These are phyloP conservation scores for Phalacrocorax carbo DNA, from an alignment of 2,113 vertebrate genomes.

Conservation along the genomic window DNA sequence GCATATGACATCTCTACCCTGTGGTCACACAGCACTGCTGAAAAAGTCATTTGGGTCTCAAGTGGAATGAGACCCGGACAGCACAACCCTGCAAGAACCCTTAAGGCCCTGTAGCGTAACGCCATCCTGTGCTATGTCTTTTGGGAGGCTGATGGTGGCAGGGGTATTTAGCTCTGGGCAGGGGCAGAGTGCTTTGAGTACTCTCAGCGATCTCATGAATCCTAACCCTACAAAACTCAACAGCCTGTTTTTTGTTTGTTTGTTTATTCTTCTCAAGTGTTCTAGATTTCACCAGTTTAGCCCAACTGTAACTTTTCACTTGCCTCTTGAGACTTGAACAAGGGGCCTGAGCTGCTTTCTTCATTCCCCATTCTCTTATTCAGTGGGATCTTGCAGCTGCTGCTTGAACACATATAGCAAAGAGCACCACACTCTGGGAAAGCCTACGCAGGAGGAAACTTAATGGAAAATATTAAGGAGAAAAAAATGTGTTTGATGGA, in stretches of 20 bases:
- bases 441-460: conserved; percentile 32
- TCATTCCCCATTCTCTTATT: not conserved
- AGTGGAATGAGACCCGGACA: not conserved
- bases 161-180: not conserved
- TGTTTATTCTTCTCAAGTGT: conserved; percentile 26
- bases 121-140: not conserved
- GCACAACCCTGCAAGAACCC: not conserved
- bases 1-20: not conserved
- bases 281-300: conserved; percentile 19
- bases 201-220: not conserved
- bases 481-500: conserved; percentile 77
- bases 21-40: not conserved
- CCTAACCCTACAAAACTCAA: not conserved
- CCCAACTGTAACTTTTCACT: not conserved
- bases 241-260: not conserved
- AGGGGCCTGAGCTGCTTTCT: not conserved
- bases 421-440: conserved; percentile 36
- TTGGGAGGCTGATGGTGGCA: not conserved
- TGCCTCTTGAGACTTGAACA: not conserved
- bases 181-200: not conserved
- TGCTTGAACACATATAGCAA: conserved; percentile 33
- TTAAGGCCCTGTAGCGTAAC: not conserved
- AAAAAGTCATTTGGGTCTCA: not conserved
- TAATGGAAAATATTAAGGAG: conserved; percentile 73
- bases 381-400: not conserved